Evolutionary conservation across 23 tunicate species (phyloP), one percentile per base, ranked within the genome.

Genomic region (Diplosoma virens): DNA sequence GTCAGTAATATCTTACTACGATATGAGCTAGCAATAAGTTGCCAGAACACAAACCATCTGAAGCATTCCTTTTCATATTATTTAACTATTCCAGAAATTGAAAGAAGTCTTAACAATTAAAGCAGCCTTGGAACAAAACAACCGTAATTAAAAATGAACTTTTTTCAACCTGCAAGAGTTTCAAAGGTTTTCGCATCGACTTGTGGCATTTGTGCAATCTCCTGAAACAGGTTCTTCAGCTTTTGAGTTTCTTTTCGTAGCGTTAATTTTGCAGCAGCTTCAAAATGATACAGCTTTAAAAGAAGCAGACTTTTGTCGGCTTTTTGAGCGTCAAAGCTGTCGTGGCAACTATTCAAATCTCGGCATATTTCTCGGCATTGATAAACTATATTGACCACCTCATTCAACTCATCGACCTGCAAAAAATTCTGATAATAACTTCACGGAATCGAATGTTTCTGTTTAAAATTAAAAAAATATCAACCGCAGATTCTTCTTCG

Each of bases 141-240:
- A n/a, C n/a, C n/a, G n/a, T n/a, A n/a, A n/a, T n/a, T n/a, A n/a
- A n/a, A n/a, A n/a, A n/a, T n/a, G n/a, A n/a, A n/a, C n/a, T n/a
- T n/a, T n/a, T n/a, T 25, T n/a, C 27, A 27, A 82, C 95, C 95
- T 60, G 97, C 97, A 17, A 85, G 20, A 3, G 93, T 85, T 85
- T 92, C 93, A 70, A 85, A 92, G 0, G 92, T 92, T 32, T 80
- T 85, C 18, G 67, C 84, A 69, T 90, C 90, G 2, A 67, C 76
- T 21, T 53, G 68, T 23, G 78, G 79, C 29, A 86, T 23, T 6
- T 2, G 32, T 20, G 7, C 5, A 3, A 92, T 63, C 47, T 74
- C 61, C 1, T 85, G 77, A 27, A 90, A 71, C 1, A 84, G 21
- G 1, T 29, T 9, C n/a, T 73, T 33, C 28, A 90, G 37, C 36